phyloP scores from a whole-genome alignment of 2,797 vertebrate species.

The Falco concolor region DNA sequence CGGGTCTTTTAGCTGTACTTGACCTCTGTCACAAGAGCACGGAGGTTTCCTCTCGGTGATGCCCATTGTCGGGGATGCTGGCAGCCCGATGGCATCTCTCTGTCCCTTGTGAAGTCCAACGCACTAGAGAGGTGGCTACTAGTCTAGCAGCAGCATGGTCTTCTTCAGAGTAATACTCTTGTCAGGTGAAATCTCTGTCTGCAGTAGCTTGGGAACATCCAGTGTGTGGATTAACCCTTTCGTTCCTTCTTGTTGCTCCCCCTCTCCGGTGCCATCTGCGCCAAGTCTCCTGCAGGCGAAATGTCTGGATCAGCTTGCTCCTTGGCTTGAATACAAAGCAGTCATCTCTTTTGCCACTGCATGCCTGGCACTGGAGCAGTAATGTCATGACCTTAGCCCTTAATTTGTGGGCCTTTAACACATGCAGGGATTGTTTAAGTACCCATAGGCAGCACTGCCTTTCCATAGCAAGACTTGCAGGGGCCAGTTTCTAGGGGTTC shows the following conservation, averaged over 20 bases:
- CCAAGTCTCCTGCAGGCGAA: neutral
- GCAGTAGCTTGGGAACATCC: neutral
- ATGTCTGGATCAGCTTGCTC: neutral
- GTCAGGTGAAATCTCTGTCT: neutral
- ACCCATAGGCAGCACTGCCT: neutral
- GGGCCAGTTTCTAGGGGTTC: neutral
- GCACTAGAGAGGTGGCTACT: neutral
- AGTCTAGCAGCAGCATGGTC: neutral
- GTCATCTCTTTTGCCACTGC: neutral
- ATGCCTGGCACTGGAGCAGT: neutral
- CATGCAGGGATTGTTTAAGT: slow-evolving; percentile 42
- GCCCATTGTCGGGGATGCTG: neutral
- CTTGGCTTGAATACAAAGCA: slow-evolving; percentile 37
- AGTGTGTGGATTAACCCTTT: neutral
- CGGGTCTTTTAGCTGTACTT: neutral
- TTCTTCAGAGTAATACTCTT: neutral
- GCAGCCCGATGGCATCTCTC: neutral
- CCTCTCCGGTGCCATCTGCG: neutral
- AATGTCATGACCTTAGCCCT: slow-evolving; percentile 16
- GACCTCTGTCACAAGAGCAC: neutral
- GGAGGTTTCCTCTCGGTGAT: neutral
- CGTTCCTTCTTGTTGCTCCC: neutral
- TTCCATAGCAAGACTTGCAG: neutral
- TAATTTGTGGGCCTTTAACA: slow-evolving; percentile 29
- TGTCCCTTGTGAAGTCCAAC: neutral